Conservation (phyloP, 2,888 invertebrate genomes). For the Dicycla oo region DNA sequence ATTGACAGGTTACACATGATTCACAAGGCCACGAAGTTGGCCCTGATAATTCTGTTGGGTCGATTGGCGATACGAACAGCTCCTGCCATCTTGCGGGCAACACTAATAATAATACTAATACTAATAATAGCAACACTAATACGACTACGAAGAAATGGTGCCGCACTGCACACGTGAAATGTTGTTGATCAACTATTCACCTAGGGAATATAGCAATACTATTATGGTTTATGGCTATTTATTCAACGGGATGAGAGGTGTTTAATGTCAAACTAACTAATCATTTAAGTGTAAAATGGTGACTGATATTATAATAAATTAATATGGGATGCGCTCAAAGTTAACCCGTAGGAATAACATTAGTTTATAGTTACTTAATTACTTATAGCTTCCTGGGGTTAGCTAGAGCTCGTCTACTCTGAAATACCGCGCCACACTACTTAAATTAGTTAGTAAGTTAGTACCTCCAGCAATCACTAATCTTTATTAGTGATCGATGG, state of each 20-base stretch:
- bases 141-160: conserved; percentile 3
- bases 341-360: background rate
- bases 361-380: background rate
- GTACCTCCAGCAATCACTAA: too few relatives aligned
- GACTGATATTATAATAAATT: conserved; percentile 11
- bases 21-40: conserved; percentile 25
- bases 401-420: background rate
- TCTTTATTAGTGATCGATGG: too few relatives aligned
- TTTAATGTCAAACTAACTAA: conserved; percentile 16
- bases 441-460: too few relatives aligned
- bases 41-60: conserved; percentile 17
- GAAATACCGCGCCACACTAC: too few relatives aligned
- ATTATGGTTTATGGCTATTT: background rate
- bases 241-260: background rate
- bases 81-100: conserved; percentile 54
- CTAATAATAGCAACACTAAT: conserved; percentile 39
- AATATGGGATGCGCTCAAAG: background rate
- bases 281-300: conserved; percentile 13
- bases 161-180: background rate
- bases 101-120: too few relatives aligned
- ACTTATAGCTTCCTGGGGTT: background rate
- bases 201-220: background rate
- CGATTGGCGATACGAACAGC: conserved; percentile 33
- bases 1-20: conserved; percentile 43
- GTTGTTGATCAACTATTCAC: background rate